Conservation (phyloP, 2,797 vertebrate species). For the Botia almorhae region DNA sequence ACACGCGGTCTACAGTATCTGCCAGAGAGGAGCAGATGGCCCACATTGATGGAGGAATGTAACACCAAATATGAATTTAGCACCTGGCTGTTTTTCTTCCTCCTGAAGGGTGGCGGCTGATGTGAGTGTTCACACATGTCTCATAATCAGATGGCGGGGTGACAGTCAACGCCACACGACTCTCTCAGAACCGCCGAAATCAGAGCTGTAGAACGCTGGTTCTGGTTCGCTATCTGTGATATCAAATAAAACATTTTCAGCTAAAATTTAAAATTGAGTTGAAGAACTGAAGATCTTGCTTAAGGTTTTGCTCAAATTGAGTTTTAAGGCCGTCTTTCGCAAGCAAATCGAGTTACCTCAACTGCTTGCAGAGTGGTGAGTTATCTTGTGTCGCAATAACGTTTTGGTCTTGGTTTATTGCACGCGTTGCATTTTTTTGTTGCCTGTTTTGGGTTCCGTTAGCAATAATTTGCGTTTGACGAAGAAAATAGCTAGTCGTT, state of each 20-base stretch:
- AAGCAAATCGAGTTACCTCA: neutral
- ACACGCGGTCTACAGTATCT: constrained; percentile 62
- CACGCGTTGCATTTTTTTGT: too few species aligned
- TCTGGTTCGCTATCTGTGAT: constrained; percentile 13
- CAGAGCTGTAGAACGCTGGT: neutral
- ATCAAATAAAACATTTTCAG: constrained; percentile 13
- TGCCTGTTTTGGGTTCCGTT: neutral
- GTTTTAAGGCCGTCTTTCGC: neutral
- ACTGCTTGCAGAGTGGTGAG: constrained; percentile 12
- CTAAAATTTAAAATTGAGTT: constrained; percentile 4
- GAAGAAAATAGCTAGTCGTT: neutral
- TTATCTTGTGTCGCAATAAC: neutral
- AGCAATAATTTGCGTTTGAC: constrained; percentile 16
- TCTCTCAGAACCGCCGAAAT: constrained; percentile 8
- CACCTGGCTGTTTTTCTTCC: constrained; percentile 69
- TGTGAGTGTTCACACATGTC: constrained; percentile 70
- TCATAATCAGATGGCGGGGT: constrained; percentile 64
- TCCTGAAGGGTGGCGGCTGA: constrained; percentile 59
- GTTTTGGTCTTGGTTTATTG: neutral
- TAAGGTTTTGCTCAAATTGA: neutral
- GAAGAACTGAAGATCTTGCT: too few species aligned
- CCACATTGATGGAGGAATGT: constrained; percentile 69
- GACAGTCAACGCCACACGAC: constrained; percentile 41
- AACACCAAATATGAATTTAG: constrained; percentile 76
- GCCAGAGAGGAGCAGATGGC: constrained; percentile 74